These are phyloP conservation scores for Lottia scabra DNA, from an alignment of 2,888 invertebrate genomes.

Conservation along the genomic window DNA sequence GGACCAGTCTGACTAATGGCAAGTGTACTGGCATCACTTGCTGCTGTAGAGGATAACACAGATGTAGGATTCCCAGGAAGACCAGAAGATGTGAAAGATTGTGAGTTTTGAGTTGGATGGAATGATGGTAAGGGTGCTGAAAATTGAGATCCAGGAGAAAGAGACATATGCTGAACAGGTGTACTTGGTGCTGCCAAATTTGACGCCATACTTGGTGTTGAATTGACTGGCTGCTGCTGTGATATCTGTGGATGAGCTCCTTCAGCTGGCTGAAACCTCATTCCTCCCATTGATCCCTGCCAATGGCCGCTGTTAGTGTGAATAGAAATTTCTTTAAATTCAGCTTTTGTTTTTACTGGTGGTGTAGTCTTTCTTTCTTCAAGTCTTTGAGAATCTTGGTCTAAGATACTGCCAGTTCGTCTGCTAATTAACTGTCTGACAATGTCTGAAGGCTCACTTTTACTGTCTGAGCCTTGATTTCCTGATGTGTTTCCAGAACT, in stretches of 20 bases:
- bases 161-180: neutral
- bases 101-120: conserved; percentile 9
- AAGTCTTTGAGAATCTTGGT: conserved; percentile 92
- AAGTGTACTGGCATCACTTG: neutral
- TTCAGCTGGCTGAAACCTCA: conserved; percentile 9
- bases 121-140: conserved; percentile 4
- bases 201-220: conserved; percentile 12
- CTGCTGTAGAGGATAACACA: neutral
- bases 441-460: conserved; percentile 92
- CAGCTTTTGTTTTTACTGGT: conserved; percentile 43
- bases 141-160: conserved; percentile 5
- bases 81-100: conserved; percentile 19
- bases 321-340: conserved; percentile 35
- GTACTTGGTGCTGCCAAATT: conserved; percentile 10
- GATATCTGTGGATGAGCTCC: neutral
- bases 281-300: neutral
- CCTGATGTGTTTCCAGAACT: conserved; percentile 18
- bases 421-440: conserved; percentile 91
- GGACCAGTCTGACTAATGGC: conserved; percentile 1
- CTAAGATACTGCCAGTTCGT: conserved; percentile 89
- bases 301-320: conserved; percentile 7
- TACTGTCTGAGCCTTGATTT: conserved; percentile 27
- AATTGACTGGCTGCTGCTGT: conserved; percentile 15
- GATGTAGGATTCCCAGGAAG: conserved; percentile 6
- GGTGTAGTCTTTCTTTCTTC: conserved; percentile 74